phyloP scores from a whole-genome alignment of 2,888 invertebrate species.

The Palloptera scutellata region DNA sequence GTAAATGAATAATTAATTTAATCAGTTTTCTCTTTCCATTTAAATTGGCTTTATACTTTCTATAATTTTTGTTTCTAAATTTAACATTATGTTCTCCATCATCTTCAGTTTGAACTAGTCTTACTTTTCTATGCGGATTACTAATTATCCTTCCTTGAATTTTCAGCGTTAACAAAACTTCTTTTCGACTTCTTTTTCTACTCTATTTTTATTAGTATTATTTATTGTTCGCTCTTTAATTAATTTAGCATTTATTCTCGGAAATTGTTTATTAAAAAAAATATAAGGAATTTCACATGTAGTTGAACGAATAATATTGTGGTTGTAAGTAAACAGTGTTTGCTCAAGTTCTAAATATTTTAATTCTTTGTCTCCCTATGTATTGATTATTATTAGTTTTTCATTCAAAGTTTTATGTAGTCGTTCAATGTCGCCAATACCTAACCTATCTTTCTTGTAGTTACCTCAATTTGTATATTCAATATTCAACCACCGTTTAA shows the following conservation, averaged over 20 bases:
- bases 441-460: constrained; percentile 32
- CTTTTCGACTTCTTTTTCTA: constrained; percentile 19
- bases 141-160: constrained; percentile 20
- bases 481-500: constrained; percentile 28
- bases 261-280: constrained; percentile 23
- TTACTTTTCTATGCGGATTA: constrained; percentile 20
- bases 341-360: constrained; percentile 16
- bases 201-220: constrained; percentile 21
- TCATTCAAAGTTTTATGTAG: constrained; percentile 32
- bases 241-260: constrained; percentile 11
- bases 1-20: too few species aligned
- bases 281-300: constrained; percentile 22
- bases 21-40: too few species aligned
- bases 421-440: constrained; percentile 33
- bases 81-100: too few species aligned
- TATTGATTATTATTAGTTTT: constrained; percentile 31
- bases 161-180: constrained; percentile 25
- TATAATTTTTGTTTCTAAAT: too few species aligned
- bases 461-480: constrained; percentile 26
- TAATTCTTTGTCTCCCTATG: constrained; percentile 20
- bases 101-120: constrained; percentile 16
- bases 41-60: too few species aligned
- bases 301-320: constrained; percentile 24
- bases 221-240: constrained; percentile 22
- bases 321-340: constrained; percentile 23